Evolutionary conservation across 2,888 invertebrate genomes (phyloP), one percentile per base, ranked within the genome.

Genomic region (Eilema sororculum): DNA sequence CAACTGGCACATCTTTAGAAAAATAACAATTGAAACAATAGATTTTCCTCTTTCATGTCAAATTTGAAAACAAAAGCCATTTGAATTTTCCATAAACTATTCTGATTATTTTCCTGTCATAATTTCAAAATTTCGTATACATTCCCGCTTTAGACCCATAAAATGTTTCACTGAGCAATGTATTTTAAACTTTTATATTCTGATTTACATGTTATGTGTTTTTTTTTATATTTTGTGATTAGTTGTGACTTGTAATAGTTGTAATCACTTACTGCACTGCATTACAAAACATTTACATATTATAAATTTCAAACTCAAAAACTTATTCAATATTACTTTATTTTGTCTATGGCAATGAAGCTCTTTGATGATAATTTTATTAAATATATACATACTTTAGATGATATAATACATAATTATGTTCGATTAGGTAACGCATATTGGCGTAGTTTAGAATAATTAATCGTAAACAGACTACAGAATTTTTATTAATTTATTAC

Each of bases 21-120:
- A 86, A 90, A 87, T 89, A 94, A 93, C 92, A 92, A 93, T 80
- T 88, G 92, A 91, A 90, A 80, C 73, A 73, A 73, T 80, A 72
- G 76, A 84, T 81, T 77, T 75, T 81, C 80, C 74, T 78, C 80
- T 85, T 84, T 84, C 80, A 75, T 82, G 87, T 85, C 86, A 86
- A 78, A 77, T 80, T 88, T 87, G 83, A 89, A 89, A 89, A 86
- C 84, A 87, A 88, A 87, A 85, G n/a, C 86, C 83, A 88, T 82
- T 84, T 79, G 67, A 80, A 77, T 68, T 58, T 16, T 52, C 67
- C 82, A 85, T 78, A 84, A 78, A 83, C 74, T 76, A 75, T 0
- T 12, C 0, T 12, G 0, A 4, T 5, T 4, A 10, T 4, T 75
- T 79, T 77, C 65, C 22, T 5, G 77, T 57, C 13, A 65, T 6